A percentile compares a stretch with the other conserved stretches of the same genome.
phyloP scores from a whole-genome alignment of 2,797 vertebrate species.

The Aratinga solstitialis region DNA sequence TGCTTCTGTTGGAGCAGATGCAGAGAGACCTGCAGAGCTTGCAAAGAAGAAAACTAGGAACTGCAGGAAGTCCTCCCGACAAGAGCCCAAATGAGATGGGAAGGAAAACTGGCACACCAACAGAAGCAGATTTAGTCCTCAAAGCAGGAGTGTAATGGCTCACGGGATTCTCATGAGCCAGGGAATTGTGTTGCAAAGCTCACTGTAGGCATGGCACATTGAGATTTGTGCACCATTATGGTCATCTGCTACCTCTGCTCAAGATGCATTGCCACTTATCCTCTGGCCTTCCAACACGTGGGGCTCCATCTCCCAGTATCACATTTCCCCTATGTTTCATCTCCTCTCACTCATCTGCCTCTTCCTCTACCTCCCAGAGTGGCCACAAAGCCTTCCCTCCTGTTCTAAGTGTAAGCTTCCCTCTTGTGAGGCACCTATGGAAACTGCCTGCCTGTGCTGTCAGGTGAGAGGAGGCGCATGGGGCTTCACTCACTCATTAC shows the following conservation, averaged over 20 bases:
- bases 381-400: background rate
- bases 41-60: background rate
- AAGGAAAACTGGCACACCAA: background rate
- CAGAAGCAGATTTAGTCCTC: background rate
- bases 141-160: background rate
- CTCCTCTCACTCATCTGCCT: background rate
- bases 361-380: background rate
- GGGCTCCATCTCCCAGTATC: background rate
- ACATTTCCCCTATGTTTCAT: background rate
- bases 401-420: background rate
- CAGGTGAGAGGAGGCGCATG: background rate
- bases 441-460: background rate
- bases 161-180: background rate
- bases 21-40: background rate
- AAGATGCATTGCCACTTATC: background rate
- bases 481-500: background rate
- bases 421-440: background rate
- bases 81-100: background rate
- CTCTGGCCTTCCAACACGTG: background rate
- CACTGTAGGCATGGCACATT: background rate
- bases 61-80: background rate
- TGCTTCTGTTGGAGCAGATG: background rate
- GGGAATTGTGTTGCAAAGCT: background rate
- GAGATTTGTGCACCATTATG: background rate
- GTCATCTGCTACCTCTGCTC: background rate